phyloP scores from a whole-genome alignment of 2,113 vertebrate genomes.

The Pachypanchax playfairii region DNA sequence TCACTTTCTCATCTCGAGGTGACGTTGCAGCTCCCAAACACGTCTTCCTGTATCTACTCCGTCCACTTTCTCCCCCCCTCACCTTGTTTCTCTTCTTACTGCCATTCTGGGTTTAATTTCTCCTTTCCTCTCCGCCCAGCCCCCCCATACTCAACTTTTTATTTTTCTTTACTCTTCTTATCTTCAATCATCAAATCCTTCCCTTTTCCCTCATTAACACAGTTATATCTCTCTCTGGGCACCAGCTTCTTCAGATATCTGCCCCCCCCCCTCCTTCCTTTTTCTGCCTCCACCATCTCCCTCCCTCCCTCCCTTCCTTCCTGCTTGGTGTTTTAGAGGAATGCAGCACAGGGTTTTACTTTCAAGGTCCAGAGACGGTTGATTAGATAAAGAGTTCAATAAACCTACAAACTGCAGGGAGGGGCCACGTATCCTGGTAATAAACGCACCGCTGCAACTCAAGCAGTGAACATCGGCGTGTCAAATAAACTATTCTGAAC shows the following conservation, averaged over 20 bases:
- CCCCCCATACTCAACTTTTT: not conserved
- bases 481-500: not conserved
- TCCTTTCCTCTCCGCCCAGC: conserved; percentile 1
- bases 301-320: conserved; percentile 1
- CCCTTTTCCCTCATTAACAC: conserved; percentile 26
- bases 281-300: conserved; percentile 14
- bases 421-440: conserved; percentile 52
- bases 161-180: conserved; percentile 3
- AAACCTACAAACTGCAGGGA: conserved; percentile 55
- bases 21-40: conserved; percentile 11
- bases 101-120: conserved; percentile 2
- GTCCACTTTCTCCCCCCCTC: conserved; percentile 1
- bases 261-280: conserved; percentile 5
- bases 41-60: not conserved
- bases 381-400: conserved; percentile 76
- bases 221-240: conserved; percentile 17
- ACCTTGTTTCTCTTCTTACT: not conserved
- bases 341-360: conserved; percentile 52
- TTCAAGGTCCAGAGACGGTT: conserved; percentile 68
- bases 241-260: conserved; percentile 28
- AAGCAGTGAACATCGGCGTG: not conserved
- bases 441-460: conserved; percentile 22
- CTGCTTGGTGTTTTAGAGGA: conserved; percentile 41
- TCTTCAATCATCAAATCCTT: conserved; percentile 17
- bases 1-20: not conserved